phyloP scores from a whole-genome alignment of 2,888 invertebrate genomes.

The Norana najaformis region DNA sequence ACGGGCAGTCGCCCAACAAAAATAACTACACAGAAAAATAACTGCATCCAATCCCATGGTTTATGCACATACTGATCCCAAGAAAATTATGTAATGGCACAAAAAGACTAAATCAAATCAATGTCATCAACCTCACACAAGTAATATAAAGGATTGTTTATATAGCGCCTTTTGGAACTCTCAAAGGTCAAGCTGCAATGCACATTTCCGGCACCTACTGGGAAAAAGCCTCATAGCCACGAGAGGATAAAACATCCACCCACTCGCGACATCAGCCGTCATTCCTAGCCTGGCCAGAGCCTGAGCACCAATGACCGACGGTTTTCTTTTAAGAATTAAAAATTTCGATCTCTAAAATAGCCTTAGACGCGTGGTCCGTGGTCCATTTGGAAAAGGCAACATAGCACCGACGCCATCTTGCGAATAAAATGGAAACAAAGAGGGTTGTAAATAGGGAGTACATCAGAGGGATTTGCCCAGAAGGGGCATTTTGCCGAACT shows the following conservation, averaged over 20 bases:
- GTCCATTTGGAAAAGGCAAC: neutral
- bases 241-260: conserved; percentile 2
- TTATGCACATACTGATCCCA: too few relatives aligned
- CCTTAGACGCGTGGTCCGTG: neutral
- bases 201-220: neutral
- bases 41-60: neutral
- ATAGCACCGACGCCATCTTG: neutral
- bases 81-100: too few relatives aligned
- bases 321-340: neutral
- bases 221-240: neutral
- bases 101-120: neutral
- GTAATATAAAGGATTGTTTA: neutral
- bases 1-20: neutral
- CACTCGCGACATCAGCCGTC: neutral
- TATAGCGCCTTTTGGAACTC: neutral
- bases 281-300: neutral
- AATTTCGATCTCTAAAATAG: too few relatives aligned
- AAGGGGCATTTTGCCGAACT: neutral
- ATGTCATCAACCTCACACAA: neutral
- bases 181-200: neutral
- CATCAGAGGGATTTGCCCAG: neutral
- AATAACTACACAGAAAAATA: neutral
- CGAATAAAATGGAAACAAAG: neutral
- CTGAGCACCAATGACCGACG: neutral
- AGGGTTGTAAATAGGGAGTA: neutral